Conservation (phyloP, 2,888 invertebrate species). For the Chalcosyrphus nemorum region DNA sequence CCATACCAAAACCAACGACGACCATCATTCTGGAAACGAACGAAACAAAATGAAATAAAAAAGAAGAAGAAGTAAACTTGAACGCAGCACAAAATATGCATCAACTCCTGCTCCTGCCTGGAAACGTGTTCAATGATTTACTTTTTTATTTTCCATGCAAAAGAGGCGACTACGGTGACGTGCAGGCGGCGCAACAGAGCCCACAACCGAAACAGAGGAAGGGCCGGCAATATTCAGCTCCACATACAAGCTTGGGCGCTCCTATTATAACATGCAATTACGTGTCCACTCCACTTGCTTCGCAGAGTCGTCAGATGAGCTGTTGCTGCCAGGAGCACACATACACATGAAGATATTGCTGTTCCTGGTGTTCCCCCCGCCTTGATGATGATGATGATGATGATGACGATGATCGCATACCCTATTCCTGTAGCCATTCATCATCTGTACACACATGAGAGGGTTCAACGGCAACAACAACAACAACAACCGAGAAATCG, state of each 20-base stretch:
- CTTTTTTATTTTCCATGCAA: slow-evolving; percentile 51
- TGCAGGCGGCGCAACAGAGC: slow-evolving; percentile 3
- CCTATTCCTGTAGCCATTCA: slow-evolving; percentile 58
- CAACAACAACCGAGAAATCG: slow-evolving; percentile 43
- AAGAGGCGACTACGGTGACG: background rate
- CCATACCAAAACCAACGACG: slow-evolving; percentile 48
- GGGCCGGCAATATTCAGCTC: slow-evolving; percentile 32
- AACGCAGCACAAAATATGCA: slow-evolving; percentile 62
- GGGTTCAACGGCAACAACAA: slow-evolving; percentile 36
- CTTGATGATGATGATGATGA: slow-evolving; percentile 40
- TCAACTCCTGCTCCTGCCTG: slow-evolving; percentile 45
- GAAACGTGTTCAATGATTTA: slow-evolving; percentile 72
- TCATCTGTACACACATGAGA: slow-evolving; percentile 56
- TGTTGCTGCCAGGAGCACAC: slow-evolving; percentile 32
- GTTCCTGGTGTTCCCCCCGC: slow-evolving; percentile 38
- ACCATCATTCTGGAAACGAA: slow-evolving; percentile 27
- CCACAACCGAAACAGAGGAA: slow-evolving; percentile 43
- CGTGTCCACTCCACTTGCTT: slow-evolving; percentile 71
- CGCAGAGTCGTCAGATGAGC: slow-evolving; percentile 52
- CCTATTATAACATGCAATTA: slow-evolving; percentile 70
- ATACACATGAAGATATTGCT: slow-evolving; percentile 55
- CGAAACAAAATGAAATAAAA: slow-evolving; percentile 13
- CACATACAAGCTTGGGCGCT: slow-evolving; percentile 30
- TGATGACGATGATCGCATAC: slow-evolving; percentile 54
- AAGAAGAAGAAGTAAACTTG: slow-evolving; percentile 14